These are phyloP conservation scores for Callipepla squamata DNA, from an alignment of 2,113 vertebrate species.

Conservation along the genomic window DNA sequence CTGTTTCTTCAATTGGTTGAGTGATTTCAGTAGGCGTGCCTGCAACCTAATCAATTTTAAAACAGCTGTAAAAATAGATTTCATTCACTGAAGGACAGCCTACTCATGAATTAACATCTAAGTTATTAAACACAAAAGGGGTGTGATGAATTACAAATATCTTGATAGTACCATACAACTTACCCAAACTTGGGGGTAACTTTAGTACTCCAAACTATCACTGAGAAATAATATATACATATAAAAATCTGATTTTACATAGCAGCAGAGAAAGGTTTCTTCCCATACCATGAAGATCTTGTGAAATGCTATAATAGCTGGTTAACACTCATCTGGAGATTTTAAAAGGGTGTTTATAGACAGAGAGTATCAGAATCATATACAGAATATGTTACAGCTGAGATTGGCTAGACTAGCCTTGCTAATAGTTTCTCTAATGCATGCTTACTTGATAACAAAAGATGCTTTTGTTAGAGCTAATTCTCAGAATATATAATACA, in stretches of 20 bases:
- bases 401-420: not conserved
- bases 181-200: not conserved
- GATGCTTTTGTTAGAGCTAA: not conserved
- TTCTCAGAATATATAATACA: not conserved
- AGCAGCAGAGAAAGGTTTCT: not conserved
- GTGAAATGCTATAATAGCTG: not conserved
- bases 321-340: not conserved
- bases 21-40: constrained; percentile 56
- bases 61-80: constrained; percentile 73
- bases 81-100: constrained; percentile 58
- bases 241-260: not conserved
- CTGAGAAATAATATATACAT: not conserved
- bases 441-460: not conserved
- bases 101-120: constrained; percentile 38
- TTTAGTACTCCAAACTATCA: not conserved
- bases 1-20: constrained; percentile 72
- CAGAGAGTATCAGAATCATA: not conserved
- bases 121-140: constrained; percentile 50
- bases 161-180: not conserved
- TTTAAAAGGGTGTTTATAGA: constrained; percentile 30
- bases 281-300: not conserved
- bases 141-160: not conserved
- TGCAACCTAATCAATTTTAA: constrained; percentile 69
- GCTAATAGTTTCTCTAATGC: not conserved
- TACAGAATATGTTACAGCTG: not conserved